Evolutionary conservation across 2,113 vertebrate species (phyloP), one percentile per base, ranked within the genome.

Genomic region (Aleadryas rufinucha): DNA sequence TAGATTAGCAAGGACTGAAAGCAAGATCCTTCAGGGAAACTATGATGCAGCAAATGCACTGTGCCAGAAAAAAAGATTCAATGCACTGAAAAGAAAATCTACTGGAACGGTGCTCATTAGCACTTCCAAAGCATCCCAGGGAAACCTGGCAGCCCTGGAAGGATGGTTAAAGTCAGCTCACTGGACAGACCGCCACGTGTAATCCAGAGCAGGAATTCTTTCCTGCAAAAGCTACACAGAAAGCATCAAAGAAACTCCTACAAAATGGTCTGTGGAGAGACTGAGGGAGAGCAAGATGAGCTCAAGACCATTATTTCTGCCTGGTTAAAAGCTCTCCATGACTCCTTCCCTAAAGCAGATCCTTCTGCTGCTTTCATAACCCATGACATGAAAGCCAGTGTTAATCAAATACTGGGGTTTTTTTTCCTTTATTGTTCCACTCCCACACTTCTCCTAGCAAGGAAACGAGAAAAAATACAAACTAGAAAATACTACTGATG

Each of bases 11-110:
- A 60, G 30, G 26, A 17, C 19, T 35, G 41, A 79, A 57, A 65
- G 27, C 30, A 42, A 86, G 27, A 35, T 44, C 28, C 47, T 86
- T 53, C 24, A 45, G 22, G 39, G 57, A 63, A 89, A 83, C 23
- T 14, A 39, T 0, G 1, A n/a, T 16, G 39, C 60, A 45, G 59
- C 16, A 49, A 84, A 90, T 0, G 2, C 16, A 0, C 35, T 13
- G 11, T 82, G 59, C 49, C 39, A 37, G 74, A 52, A 76, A 66
- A 66, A 91, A 16, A 59, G 17, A 23, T 13, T 30, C 57, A 54
- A 33, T 19, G 24, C 11, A 28, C 39, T 56, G 65, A 68, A 70
- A 83, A 59, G 28, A 33, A 72, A 75, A 41, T 45, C 59, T 30
- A 7, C 24, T 42, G 72, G 16, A 92, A 61, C 0, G 0, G 30